A percentile compares a stretch with the other conserved stretches of the same genome.
Evolutionary conservation across 2,797 vertebrate genomes (phyloP).

Genomic region (Notamacropus eugenii): DNA sequence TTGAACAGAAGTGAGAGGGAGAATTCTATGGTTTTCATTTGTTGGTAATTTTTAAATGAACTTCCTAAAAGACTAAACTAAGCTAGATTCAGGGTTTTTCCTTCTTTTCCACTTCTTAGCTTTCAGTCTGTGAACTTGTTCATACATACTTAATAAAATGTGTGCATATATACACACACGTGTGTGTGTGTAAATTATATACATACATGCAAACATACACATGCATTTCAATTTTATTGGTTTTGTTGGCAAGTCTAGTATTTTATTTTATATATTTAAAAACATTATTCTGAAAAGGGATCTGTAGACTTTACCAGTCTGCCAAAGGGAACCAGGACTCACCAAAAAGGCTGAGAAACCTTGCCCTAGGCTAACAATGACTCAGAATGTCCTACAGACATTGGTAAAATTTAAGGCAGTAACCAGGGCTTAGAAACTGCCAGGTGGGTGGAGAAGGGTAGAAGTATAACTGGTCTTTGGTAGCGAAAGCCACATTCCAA

Average conservation of each 20-base stretch:
- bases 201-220: too few species aligned
- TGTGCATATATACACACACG: too few species aligned
- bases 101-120: too few species aligned
- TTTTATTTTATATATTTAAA: neutral
- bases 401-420: neutral
- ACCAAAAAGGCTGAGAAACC: neutral
- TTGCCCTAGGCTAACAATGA: neutral
- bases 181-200: too few species aligned
- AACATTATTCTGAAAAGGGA: neutral
- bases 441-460: neutral
- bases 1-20: neutral
- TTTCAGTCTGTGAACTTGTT: too few species aligned
- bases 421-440: neutral
- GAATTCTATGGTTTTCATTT: neutral
- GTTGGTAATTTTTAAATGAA: neutral
- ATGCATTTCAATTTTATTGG: neutral
- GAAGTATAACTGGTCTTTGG: neutral
- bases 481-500: neutral
- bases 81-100: neutral
- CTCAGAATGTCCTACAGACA: neutral
- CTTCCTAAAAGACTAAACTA: neutral
- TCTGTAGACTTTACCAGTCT: neutral
- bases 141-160: too few species aligned
- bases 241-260: neutral
- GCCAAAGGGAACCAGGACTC: neutral